These are phyloP conservation scores for Thecocarcelia acutangulata DNA, from an alignment of 2,888 invertebrate genomes.

Conservation along the genomic window DNA sequence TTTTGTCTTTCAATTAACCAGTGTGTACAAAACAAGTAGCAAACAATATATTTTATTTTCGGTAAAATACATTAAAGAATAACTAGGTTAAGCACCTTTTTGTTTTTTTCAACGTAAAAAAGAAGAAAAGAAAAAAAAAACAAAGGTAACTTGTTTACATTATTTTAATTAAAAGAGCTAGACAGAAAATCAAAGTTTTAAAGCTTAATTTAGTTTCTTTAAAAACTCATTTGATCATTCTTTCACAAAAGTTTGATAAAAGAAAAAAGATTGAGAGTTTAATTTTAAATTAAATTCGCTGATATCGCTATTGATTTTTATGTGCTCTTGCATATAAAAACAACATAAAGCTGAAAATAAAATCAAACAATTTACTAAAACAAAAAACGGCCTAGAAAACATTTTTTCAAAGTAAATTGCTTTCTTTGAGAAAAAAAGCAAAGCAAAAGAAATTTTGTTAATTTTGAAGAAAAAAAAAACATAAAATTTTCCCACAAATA, in stretches of 20 bases:
- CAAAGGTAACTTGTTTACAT: slow-evolving; percentile 65
- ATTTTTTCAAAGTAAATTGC: slow-evolving; percentile 59
- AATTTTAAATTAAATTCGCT: slow-evolving; percentile 63
- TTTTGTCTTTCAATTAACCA: slow-evolving; percentile 73
- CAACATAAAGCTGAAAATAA: slow-evolving; percentile 77
- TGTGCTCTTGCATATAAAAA: slow-evolving; percentile 33
- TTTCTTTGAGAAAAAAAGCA: slow-evolving; percentile 38
- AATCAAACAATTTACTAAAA: slow-evolving; percentile 73
- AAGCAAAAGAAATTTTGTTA: slow-evolving; percentile 41
- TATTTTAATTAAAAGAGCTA: slow-evolving; percentile 37
- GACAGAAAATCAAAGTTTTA: slow-evolving; percentile 69
- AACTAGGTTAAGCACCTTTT: slow-evolving; percentile 72
- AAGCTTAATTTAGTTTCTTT: slow-evolving; percentile 75
- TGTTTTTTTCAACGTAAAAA: slow-evolving; percentile 35
- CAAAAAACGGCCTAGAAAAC: slow-evolving; percentile 64
- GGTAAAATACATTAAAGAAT: slow-evolving; percentile 73
- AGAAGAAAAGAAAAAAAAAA: too few species aligned
- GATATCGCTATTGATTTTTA: slow-evolving; percentile 66
- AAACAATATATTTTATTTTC: slow-evolving; percentile 80
- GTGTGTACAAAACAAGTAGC: slow-evolving; percentile 81
- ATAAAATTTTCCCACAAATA: slow-evolving; percentile 66
- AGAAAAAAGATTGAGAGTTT: slow-evolving; percentile 64
- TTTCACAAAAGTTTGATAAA: slow-evolving; percentile 3
- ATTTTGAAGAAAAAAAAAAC: slow-evolving; percentile 68
- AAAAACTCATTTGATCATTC: slow-evolving; percentile 12